Evolutionary conservation across 2,888 invertebrate genomes (phyloP).

Genomic region (Acleris cristana): DNA sequence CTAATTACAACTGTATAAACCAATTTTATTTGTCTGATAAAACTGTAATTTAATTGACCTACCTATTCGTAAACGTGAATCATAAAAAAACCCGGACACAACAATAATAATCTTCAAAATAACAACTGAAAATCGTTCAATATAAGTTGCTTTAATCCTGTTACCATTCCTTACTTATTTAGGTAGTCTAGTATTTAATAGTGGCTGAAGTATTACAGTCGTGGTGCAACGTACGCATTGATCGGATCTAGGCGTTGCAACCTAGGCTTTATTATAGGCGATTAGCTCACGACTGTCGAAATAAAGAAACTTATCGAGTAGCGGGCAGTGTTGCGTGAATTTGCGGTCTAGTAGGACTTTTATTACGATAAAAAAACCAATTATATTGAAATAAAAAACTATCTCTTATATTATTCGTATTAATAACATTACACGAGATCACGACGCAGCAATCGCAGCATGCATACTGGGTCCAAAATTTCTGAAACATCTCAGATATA

Average conservation of each 20-base stretch:
- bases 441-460: too few species aligned
- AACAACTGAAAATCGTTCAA: too few species aligned
- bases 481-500: too few species aligned
- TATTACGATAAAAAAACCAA: too few species aligned
- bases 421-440: too few species aligned
- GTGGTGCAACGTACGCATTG: constrained; percentile 11
- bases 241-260: constrained; percentile 22
- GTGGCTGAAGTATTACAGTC: not conserved
- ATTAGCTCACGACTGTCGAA: constrained; percentile 31
- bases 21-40: not conserved
- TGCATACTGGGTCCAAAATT: too few species aligned
- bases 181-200: not conserved
- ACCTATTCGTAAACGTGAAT: too few species aligned
- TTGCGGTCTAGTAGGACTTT: constrained; percentile 2
- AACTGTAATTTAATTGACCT: not conserved
- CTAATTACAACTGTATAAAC: not conserved
- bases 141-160: too few species aligned
- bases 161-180: too few species aligned
- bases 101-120: too few species aligned
- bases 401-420: too few species aligned
- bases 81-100: too few species aligned
- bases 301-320: constrained; percentile 23
- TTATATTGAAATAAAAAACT: constrained; percentile 1
- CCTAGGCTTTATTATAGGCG: constrained; percentile 33
- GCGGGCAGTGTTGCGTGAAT: constrained; percentile 17